Base-by-base conservation (phyloP, 2,113 vertebrate species). In the Tauraco erythrolophus region DNA sequence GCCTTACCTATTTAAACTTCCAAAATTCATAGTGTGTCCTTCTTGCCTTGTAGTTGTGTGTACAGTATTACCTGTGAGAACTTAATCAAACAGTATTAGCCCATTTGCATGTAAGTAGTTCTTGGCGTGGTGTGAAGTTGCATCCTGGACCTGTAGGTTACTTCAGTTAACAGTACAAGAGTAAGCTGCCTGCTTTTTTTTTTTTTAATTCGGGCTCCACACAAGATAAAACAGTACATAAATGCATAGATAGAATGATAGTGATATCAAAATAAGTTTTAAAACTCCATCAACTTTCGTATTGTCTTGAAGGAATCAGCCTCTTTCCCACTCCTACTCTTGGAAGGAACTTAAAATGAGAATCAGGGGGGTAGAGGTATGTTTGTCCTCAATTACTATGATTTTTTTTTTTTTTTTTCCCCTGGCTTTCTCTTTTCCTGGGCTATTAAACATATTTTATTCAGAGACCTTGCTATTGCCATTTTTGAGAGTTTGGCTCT, bases 1-100 rank as follows among this genome's bases (percentile, higher is more conserved):
- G 35, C 66, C 70, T 84, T 80, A 45, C 76, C 51, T 94, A 5
- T 79, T 95, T 95, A 78, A 95, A 93, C 28, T 82, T 83, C 27
- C 54, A 72, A 70, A 76, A 57, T 66, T 31, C 30, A 4, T 17
- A 70, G 8, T 66, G 37, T 84, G 51, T 56, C 83, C 27, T 82
- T 69, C 31, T 69, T 87, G 35, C 48, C 56, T 71, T 1, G 1
- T 10, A 37, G 79, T 65, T 41, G 11, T 28, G 8, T 50, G 50
- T 78, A 14, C 14, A 30, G 4, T 56, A 12, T 80, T 45, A 70
- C 7, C 46, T 81, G 24, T 24, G 35, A 78, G 71, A 87, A 31
- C 12, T 82, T 69, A 18, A 27, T 41, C 19, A 70, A 62, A 17
- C 11, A 23, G 11, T 30, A 6, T 51, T 77, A 48, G 12, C 14